phyloP scores from a whole-genome alignment of 2,797 vertebrate species.

The Amniataba percoides region DNA sequence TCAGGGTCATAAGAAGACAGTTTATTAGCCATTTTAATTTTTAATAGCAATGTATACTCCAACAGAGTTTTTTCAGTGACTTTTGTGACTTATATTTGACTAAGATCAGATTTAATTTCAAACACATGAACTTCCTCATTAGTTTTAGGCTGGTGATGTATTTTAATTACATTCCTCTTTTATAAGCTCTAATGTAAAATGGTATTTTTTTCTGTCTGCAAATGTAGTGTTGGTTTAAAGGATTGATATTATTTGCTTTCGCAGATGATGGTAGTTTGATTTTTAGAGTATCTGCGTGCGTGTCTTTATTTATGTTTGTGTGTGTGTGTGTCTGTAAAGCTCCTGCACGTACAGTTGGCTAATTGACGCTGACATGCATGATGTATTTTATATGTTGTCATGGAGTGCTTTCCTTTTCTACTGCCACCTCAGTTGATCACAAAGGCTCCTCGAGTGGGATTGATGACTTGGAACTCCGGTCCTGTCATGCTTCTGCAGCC shows the following conservation, averaged over 20 bases:
- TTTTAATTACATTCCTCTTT: not conserved
- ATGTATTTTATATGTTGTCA: conserved; percentile 51
- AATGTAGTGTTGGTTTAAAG: conserved; percentile 2
- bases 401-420: conserved; percentile 16
- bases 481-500: conserved; percentile 56
- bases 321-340: not conserved
- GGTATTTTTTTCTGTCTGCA: not conserved
- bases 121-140: not conserved
- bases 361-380: conserved; percentile 51
- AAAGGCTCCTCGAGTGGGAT: conserved; percentile 46
- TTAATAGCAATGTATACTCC: not conserved
- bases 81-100: not conserved
- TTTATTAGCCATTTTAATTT: not conserved
- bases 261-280: conserved; percentile 16
- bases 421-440: conserved; percentile 38
- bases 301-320: not conserved
- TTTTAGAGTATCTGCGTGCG: not conserved
- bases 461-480: conserved; percentile 60
- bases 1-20: too few relatives aligned
- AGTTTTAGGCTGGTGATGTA: not conserved
- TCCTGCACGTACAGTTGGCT: conserved; percentile 20
- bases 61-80: not conserved
- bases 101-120: not conserved
- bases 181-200: not conserved
- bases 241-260: conserved; percentile 2